Evolutionary conservation across 2,888 invertebrate species (phyloP), one percentile per base, ranked within the genome.

Genomic region (Prosopocoilus inquinatus): DNA sequence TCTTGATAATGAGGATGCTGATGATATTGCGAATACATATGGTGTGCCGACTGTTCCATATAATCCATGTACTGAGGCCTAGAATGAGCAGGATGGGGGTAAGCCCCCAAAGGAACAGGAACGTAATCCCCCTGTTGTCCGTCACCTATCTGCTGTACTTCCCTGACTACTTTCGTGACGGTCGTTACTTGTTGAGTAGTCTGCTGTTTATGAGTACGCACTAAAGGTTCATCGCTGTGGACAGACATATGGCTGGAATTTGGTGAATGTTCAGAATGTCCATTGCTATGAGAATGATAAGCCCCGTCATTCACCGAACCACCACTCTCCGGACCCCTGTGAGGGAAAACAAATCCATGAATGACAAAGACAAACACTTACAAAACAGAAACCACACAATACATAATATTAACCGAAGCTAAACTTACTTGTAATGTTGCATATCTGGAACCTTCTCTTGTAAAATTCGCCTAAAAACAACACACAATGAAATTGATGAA

Each of bases 131-230:
- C 79, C 50, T 79, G 76, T 64, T 78, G 79, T 36, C 71, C 80
- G 74, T 83, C 82, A 54, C 81, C 82, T 65, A 83, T 76, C 64
- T 82, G 82, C 62, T 79, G 79, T 47, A 85, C 84, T 73, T 86
- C 86, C 59, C 85, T 81, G 43, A 86, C 84, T 45, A 87, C 85
- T 76, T 87, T 87, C 53, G 86, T 87, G 59, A 87, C 84, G 33
- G 86, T 86, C 55, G 87, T 87, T 69, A 87, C 86, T 82, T 87
- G 78, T 73, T 87, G 86, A 46, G 85, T 85, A 53, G 84, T 84
- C 70, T 86, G 86, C 71, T 86, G 85, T 70, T 86, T 86, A 70
- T 85, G 84, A 57, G 84, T 82, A 60, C 86, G 80, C 65, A 85
- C 83, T 73, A 80, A 72, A 53, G 79, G 79, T 62, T 80, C 80